A percentile compares a stretch with the other conserved stretches of the same genome.
Conservation (phyloP, 2,113 vertebrate genomes). For the Sinocyclocheilus rhinocerous region DNA sequence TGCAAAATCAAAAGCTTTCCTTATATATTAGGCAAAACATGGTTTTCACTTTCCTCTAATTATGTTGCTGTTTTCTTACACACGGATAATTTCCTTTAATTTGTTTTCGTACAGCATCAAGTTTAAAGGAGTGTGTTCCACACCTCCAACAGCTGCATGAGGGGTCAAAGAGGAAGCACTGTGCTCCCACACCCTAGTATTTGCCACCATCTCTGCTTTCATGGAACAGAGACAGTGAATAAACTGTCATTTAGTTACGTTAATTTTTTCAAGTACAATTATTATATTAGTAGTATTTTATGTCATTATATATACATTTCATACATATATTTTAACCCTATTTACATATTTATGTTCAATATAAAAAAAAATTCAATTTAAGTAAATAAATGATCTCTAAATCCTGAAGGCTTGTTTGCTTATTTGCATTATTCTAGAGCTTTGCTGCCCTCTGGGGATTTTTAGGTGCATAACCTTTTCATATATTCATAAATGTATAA, state of each 20-base stretch:
- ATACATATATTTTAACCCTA: not conserved
- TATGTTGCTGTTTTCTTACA: constrained; percentile 44
- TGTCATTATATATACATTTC: not conserved
- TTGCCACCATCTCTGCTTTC: not conserved
- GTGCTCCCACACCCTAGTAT: not conserved
- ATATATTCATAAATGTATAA: not conserved
- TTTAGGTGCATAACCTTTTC: not conserved
- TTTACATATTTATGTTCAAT: too few relatives aligned
- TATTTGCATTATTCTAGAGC: not conserved
- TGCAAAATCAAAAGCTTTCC: constrained; percentile 30
- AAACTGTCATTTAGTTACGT: constrained; percentile 14
- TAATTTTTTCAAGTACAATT: not conserved
- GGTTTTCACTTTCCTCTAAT: constrained; percentile 43
- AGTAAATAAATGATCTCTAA: not conserved
- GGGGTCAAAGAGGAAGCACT: constrained; percentile 29
- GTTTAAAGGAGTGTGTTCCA: constrained; percentile 36
- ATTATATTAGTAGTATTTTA: not conserved
- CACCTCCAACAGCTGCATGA: constrained; percentile 14
- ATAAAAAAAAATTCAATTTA: too few relatives aligned
- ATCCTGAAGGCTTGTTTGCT: not conserved
- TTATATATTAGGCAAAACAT: constrained; percentile 34
- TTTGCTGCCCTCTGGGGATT: constrained; percentile 22
- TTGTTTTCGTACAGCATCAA: constrained; percentile 47
- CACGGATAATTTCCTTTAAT: constrained; percentile 48
- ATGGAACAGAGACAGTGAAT: not conserved